Conservation (phyloP, 2,113 vertebrate genomes). For the Circaetus cinerascens region DNA sequence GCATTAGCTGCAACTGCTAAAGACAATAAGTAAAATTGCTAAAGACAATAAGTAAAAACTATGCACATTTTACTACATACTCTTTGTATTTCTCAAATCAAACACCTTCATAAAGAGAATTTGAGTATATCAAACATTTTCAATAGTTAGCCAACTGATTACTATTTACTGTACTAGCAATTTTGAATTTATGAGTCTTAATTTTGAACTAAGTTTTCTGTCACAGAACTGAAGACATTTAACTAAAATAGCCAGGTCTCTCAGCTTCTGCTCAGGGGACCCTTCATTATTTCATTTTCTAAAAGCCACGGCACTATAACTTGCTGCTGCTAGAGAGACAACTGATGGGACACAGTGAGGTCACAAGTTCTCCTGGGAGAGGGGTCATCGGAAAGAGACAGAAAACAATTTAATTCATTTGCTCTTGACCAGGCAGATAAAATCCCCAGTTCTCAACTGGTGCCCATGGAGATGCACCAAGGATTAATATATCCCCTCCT, state of each 20-base stretch:
- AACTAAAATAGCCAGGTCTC: background rate
- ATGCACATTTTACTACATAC: background rate
- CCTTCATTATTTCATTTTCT: conserved; percentile 12
- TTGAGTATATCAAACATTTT: background rate
- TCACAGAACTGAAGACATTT: background rate
- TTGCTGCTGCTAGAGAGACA: background rate
- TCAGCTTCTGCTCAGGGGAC: background rate
- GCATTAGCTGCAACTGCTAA: background rate
- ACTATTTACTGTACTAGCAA: background rate
- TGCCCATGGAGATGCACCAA: background rate
- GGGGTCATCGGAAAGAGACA: background rate
- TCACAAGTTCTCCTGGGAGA: background rate
- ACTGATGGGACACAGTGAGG: background rate
- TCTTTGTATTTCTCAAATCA: background rate
- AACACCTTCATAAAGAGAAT: background rate
- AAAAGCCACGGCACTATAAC: background rate
- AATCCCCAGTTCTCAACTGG: background rate
- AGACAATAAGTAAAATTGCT: background rate
- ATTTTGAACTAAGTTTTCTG: background rate
- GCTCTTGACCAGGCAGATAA: background rate
- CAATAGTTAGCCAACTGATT: background rate
- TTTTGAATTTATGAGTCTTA: background rate
- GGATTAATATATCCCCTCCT: background rate
- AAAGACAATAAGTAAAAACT: background rate
- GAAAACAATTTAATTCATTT: background rate